Evolutionary conservation across 2,888 invertebrate species (phyloP).

Genomic region (Apocheima hispidaria): DNA sequence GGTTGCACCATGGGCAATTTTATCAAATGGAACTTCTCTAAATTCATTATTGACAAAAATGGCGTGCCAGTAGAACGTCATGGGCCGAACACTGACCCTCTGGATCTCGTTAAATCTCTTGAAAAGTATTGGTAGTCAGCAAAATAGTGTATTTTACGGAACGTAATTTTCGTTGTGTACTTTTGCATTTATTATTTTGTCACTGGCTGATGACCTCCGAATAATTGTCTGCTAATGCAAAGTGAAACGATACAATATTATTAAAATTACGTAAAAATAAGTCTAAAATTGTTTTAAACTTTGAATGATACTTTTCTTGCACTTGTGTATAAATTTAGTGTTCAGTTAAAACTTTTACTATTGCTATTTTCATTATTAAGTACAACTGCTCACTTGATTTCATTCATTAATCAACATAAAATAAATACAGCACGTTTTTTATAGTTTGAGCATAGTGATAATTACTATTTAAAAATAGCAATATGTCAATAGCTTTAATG

Average conservation of each 20-base stretch:
- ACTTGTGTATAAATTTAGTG: too few species aligned
- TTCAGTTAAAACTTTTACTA: too few species aligned
- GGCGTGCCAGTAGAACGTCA: constrained; percentile 89
- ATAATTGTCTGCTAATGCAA: too few species aligned
- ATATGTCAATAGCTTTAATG: neutral
- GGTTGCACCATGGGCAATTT: constrained; percentile 87
- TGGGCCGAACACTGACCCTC: constrained; percentile 87
- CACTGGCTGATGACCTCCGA: neutral
- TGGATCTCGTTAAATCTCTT: constrained; percentile 80
- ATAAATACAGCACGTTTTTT: neutral
- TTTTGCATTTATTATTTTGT: too few species aligned
- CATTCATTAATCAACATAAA: too few species aligned
- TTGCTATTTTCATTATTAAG: too few species aligned
- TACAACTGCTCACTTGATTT: too few species aligned
- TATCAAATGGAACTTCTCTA: constrained; percentile 95
- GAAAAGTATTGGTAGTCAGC: constrained; percentile 84
- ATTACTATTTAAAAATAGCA: neutral
- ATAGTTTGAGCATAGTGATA: neutral
- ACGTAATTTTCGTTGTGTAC: neutral
- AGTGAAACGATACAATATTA: too few species aligned
- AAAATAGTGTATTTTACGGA: neutral
- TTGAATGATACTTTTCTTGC: too few species aligned
- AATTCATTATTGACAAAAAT: constrained; percentile 91
- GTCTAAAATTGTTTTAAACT: too few species aligned
- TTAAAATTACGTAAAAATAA: too few species aligned